Conservation (phyloP, 2,797 vertebrate genomes). For the Eptatretus atami region DNA sequence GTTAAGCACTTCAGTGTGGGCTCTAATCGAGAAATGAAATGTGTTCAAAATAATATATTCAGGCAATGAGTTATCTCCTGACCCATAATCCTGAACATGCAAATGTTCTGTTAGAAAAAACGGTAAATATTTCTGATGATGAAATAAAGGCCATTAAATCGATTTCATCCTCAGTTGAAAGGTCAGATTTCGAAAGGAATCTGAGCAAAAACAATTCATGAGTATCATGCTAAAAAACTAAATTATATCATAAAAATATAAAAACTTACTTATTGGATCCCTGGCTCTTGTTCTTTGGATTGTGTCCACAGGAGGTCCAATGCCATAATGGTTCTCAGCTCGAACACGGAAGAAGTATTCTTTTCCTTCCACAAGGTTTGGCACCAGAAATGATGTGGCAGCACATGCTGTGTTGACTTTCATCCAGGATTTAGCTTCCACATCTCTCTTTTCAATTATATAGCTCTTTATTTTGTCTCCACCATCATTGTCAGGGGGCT, state of each 20-base stretch:
- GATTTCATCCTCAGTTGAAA: no score
- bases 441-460: slow-evolving; percentile 63
- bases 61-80: no score
- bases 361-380: slow-evolving; percentile 49
- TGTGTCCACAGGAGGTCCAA: slow-evolving; percentile 33
- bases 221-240: no score
- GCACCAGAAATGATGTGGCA: slow-evolving; percentile 42
- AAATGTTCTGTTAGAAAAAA: no score
- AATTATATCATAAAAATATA: slow-evolving; percentile 7
- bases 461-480: slow-evolving; percentile 79
- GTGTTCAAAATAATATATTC: slow-evolving; percentile 5
- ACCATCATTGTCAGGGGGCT: slow-evolving; percentile 60
- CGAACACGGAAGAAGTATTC: slow-evolving; percentile 71
- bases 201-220: no score
- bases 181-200: no score
- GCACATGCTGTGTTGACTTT: slow-evolving; percentile 58
- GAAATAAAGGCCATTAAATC: no score
- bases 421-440: slow-evolving; percentile 73
- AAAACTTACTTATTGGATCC: slow-evolving; percentile 63
- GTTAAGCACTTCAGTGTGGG: background rate
- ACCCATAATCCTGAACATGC: no score
- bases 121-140: no score
- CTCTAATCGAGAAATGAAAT: background rate
- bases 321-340: slow-evolving; percentile 68
- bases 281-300: slow-evolving; percentile 32